Percentiles rank a stretch among this genome's conserved stretches.
Conservation (phyloP, 2,113 vertebrate species). For the Paratilapia polleni region DNA sequence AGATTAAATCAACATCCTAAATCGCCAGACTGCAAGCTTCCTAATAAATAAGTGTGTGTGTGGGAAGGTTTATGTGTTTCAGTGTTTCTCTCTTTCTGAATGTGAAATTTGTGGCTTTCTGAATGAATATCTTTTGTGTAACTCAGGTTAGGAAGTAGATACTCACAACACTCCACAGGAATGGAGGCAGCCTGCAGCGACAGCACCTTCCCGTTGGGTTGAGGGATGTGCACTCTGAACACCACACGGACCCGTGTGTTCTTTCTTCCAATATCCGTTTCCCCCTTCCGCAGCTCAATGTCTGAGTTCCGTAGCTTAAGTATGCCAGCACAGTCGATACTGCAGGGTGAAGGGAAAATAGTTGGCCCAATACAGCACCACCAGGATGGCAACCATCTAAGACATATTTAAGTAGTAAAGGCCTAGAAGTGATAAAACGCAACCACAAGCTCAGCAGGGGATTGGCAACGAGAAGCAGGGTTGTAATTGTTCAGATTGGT, state of each 20-base stretch:
- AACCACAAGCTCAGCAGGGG: constrained; percentile 51
- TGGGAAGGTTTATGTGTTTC: background rate
- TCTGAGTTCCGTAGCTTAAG: constrained; percentile 98
- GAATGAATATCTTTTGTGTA: constrained; percentile 26
- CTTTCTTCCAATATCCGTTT: constrained; percentile 98
- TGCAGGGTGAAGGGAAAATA: constrained; percentile 65
- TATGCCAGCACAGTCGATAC: constrained; percentile 98
- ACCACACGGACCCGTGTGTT: constrained; percentile 97
- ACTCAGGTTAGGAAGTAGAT: constrained; percentile 6
- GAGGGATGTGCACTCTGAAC: constrained; percentile 97
- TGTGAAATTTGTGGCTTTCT: no score
- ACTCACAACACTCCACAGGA: constrained; percentile 99
- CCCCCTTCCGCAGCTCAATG: constrained; percentile 98
- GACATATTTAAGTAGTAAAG: constrained; percentile 42
- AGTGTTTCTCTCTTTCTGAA: constrained; percentile 1
- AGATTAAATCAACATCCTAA: constrained; percentile 40
- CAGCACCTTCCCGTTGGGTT: constrained; percentile 92
- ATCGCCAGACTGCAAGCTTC: background rate
- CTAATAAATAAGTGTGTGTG: constrained; percentile 3
- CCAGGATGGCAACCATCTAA: constrained; percentile 21
- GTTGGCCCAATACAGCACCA: constrained; percentile 30
- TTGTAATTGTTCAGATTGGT: constrained; percentile 36
- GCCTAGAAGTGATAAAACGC: constrained; percentile 55
- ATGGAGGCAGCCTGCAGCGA: constrained; percentile 95
- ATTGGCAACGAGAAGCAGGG: constrained; percentile 28